phyloP scores from a whole-genome alignment of 2,888 invertebrate genomes.

The Eupelmus urozonus region DNA sequence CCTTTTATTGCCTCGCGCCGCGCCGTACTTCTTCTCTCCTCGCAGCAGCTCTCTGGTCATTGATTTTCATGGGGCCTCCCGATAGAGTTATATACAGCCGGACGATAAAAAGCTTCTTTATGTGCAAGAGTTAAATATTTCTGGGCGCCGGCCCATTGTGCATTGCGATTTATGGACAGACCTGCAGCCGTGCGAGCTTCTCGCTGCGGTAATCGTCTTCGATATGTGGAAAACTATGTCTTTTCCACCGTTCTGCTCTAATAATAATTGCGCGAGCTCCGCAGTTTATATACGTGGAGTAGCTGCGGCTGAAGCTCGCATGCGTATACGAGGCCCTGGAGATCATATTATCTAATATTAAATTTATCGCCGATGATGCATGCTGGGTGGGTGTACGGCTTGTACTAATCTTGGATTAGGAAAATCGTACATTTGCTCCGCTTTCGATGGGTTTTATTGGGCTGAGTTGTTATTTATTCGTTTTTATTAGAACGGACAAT shows the following conservation, averaged over 20 bases:
- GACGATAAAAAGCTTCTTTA: background rate
- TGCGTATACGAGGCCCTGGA: background rate
- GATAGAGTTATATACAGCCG: constrained; percentile 15
- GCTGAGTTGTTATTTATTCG: too few species aligned
- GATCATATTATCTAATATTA: constrained; percentile 41
- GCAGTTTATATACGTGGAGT: background rate
- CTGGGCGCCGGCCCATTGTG: background rate
- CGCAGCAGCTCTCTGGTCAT: constrained; percentile 26
- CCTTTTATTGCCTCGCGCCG: background rate
- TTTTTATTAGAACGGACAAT: too few species aligned
- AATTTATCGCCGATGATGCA: constrained; percentile 33
- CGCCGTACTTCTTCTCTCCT: constrained; percentile 9
- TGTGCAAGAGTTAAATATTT: constrained; percentile 37
- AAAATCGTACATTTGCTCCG: background rate
- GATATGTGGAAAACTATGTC: background rate
- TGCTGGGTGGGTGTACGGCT: background rate
- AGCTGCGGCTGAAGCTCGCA: background rate
- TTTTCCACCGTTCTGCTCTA: background rate
- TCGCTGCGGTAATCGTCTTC: constrained; percentile 24
- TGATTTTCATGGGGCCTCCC: constrained; percentile 49
- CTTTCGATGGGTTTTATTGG: too few species aligned
- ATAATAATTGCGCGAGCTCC: constrained; percentile 18
- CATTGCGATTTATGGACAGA: constrained; percentile 26
- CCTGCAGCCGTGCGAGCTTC: background rate
- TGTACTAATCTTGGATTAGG: background rate